Percentiles rank a stretch among this genome's conserved stretches.
Evolutionary conservation across 1,140 invertebrate genomes (phyloP).

Genomic region (Drosophila seguyi): DNA sequence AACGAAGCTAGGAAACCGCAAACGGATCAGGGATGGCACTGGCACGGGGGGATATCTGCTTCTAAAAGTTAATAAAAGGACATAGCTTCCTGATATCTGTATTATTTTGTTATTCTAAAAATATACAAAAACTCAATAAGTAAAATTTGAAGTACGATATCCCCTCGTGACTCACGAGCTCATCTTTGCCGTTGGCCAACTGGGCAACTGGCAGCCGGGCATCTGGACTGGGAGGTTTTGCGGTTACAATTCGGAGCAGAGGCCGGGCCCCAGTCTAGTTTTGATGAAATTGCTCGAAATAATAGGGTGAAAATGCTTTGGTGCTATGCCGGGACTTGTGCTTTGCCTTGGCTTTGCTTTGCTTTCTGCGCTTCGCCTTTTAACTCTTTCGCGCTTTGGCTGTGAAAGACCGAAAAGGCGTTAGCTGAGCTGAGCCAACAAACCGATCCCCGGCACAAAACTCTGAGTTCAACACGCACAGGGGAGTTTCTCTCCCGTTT

Average conservation of each 20-base stretch:
- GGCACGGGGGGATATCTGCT: no score
- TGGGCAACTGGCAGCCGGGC: constrained; percentile 32
- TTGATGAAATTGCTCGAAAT: constrained; percentile 83
- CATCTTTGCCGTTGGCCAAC: constrained; percentile 21
- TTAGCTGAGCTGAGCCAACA: constrained; percentile 47
- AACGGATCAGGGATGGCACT: constrained; percentile 19
- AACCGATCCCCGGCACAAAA: constrained; percentile 59
- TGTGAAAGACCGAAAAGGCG: constrained; percentile 77
- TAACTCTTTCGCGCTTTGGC: constrained; percentile 78
- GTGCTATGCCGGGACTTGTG: constrained; percentile 15
- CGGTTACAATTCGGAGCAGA: constrained; percentile 77
- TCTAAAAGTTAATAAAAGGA: background rate
- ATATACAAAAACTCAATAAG: background rate
- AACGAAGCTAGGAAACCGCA: constrained; percentile 52
- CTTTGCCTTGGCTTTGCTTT: constrained; percentile 24
- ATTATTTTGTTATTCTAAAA: background rate
- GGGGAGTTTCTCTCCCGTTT: constrained; percentile 46
- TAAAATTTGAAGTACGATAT: background rate
- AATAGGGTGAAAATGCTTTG: constrained; percentile 80
- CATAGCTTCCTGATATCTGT: background rate
- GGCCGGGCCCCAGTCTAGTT: constrained; percentile 68
- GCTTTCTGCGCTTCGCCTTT: constrained; percentile 54
- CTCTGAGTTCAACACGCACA: constrained; percentile 62
- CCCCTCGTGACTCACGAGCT: constrained; percentile 16
- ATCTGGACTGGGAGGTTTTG: constrained; percentile 44